A percentile compares a stretch with the other conserved stretches of the same genome.
phyloP scores from a whole-genome alignment of 2,113 vertebrate species.

The Saccopteryx bilineata region DNA sequence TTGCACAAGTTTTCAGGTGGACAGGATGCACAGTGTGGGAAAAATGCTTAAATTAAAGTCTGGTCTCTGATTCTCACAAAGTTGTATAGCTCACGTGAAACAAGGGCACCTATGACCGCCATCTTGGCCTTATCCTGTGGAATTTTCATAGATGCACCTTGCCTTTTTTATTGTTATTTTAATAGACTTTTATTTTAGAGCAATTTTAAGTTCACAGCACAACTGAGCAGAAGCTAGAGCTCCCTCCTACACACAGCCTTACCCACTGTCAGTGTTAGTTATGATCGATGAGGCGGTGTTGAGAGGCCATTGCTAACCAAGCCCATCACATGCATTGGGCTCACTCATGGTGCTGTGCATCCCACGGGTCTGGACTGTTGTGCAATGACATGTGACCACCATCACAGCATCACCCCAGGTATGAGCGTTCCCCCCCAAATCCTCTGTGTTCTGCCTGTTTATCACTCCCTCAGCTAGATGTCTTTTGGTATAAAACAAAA shows the following conservation, averaged over 20 bases:
- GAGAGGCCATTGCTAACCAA: too few species aligned
- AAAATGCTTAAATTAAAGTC: neutral
- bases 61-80: too few species aligned
- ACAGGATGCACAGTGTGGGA: neutral
- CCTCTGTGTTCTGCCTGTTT: neutral
- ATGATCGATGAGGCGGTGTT: neutral
- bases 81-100: too few species aligned
- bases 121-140: neutral
- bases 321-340: too few species aligned
- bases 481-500: neutral
- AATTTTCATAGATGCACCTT: too few species aligned
- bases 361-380: neutral
- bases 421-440: too few species aligned
- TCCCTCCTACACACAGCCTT: neutral
- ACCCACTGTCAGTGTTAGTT: neutral
- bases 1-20: neutral
- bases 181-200: too few species aligned
- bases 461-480: neutral
- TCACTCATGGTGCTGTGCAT: too few species aligned
- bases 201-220: too few species aligned
- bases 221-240: too few species aligned
- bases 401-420: neutral
- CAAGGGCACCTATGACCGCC: rapidly evolving
- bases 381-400: too few species aligned
- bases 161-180: neutral